Conservation (phyloP, 2,888 invertebrate species). For the Suillia variegata region DNA sequence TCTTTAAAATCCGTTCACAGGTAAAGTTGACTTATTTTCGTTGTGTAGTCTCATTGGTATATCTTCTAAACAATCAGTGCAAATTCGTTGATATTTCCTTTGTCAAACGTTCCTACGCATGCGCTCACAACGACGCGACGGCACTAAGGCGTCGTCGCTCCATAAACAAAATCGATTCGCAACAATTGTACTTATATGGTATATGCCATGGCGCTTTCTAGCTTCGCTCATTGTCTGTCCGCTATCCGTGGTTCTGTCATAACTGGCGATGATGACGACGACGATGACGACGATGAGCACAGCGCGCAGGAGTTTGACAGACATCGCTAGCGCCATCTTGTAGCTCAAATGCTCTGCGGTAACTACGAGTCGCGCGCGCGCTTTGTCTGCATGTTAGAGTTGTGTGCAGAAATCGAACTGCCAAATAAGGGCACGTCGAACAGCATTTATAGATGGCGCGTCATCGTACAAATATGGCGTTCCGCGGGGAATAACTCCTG, state of each 20-base stretch:
- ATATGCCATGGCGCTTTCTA: not conserved
- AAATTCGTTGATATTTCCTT: no score
- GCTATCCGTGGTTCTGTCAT: not conserved
- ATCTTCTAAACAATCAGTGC: no score
- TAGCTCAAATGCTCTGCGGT: not conserved
- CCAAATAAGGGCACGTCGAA: conserved; percentile 19
- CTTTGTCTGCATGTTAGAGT: not conserved
- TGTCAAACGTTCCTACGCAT: no score
- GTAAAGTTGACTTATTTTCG: no score
- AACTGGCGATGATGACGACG: not conserved
- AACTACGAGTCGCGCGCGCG: not conserved
- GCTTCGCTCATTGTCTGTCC: not conserved
- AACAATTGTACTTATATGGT: no score
- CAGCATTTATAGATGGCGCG: conserved; percentile 21
- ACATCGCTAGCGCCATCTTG: not conserved
- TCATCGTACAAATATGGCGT: conserved; percentile 22
- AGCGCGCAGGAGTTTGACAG: not conserved
- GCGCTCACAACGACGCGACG: not conserved
- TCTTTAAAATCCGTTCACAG: no score
- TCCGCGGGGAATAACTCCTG: conserved; percentile 20
- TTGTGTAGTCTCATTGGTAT: no score
- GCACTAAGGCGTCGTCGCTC: no score
- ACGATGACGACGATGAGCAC: not conserved
- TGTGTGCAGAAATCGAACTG: not conserved
- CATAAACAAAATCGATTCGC: no score